Conservation (phyloP, 2,797 vertebrate genomes). For the Thaleichthys pacificus region DNA sequence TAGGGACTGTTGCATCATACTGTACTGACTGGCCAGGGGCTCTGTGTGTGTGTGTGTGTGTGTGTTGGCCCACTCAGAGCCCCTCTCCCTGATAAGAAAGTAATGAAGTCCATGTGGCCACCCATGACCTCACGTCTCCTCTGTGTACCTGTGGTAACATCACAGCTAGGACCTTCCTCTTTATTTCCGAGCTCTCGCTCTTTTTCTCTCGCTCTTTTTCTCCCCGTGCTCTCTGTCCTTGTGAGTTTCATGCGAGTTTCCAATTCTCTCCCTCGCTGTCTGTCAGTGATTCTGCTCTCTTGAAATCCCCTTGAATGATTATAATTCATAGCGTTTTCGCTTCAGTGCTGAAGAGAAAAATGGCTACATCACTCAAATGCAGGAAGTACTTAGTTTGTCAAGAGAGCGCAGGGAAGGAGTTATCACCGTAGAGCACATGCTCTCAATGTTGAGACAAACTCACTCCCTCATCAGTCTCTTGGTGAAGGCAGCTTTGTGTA, state of each 20-base stretch:
- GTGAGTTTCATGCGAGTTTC: conserved; percentile 38
- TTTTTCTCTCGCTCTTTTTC: conserved; percentile 42
- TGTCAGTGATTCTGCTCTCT: conserved; percentile 45
- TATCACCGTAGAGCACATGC: conserved; percentile 71
- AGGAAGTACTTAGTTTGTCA: conserved; percentile 69
- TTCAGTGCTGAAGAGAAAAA: conserved; percentile 62
- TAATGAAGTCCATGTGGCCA: neutral
- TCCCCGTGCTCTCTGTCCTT: neutral
- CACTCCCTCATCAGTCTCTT: neutral
- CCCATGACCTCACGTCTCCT: conserved; percentile 4
- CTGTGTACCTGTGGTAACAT: conserved; percentile 36
- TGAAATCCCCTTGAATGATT: conserved; percentile 13
- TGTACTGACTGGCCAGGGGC: neutral
- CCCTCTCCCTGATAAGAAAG: neutral
- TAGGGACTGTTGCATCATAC: conserved; percentile 1
- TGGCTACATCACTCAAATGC: conserved; percentile 56
- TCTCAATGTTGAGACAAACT: neutral
- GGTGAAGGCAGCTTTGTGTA: neutral
- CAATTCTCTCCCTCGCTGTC: conserved; percentile 39
- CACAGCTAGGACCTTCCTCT: conserved; percentile 28
- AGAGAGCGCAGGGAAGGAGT: conserved; percentile 67
- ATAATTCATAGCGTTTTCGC: conserved; percentile 59
- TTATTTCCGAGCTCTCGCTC: conserved; percentile 5
- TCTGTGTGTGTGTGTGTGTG: conserved; percentile 1
- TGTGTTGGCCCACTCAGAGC: neutral